phyloP scores from a whole-genome alignment of 2,113 vertebrate genomes.

The Hystrix brachyura region DNA sequence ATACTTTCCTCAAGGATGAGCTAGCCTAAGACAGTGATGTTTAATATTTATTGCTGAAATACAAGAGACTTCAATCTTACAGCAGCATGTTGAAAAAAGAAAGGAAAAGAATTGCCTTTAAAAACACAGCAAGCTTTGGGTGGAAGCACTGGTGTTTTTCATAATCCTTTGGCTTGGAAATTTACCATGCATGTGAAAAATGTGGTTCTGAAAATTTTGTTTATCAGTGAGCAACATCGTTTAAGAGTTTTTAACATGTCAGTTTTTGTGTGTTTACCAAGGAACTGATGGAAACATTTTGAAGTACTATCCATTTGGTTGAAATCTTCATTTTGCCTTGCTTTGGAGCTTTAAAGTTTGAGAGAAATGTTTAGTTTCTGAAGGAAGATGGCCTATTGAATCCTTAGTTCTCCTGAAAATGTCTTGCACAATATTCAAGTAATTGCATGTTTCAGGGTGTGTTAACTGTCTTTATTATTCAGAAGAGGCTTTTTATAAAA shows the following conservation, averaged over 20 bases:
- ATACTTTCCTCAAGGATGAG: slow-evolving; percentile 61
- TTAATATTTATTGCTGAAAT: slow-evolving; percentile 64
- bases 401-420: slow-evolving; percentile 57
- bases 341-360: background rate
- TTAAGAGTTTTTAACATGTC: background rate
- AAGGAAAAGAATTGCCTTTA: slow-evolving; percentile 56
- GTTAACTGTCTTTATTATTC: background rate
- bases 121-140: slow-evolving; percentile 52
- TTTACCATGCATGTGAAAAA: slow-evolving; percentile 51
- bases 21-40: slow-evolving; percentile 23
- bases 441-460: slow-evolving; percentile 8
- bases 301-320: slow-evolving; percentile 40
- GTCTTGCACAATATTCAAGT: slow-evolving; percentile 44
- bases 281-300: slow-evolving; percentile 9
- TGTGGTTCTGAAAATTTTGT: slow-evolving; percentile 20
- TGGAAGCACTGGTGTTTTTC: slow-evolving; percentile 63
- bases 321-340: slow-evolving; percentile 38
- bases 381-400: background rate
- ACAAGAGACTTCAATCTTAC: slow-evolving; percentile 12
- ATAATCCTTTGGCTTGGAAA: slow-evolving; percentile 67
- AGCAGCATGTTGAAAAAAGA: background rate
- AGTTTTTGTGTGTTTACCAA: slow-evolving; percentile 21
- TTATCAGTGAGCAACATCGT: slow-evolving; percentile 4
- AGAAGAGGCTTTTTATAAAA: background rate
- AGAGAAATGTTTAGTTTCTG: slow-evolving; percentile 30